These are phyloP conservation scores for Rhodophaea formosa DNA, from an alignment of 2,888 invertebrate species.

Conservation along the genomic window DNA sequence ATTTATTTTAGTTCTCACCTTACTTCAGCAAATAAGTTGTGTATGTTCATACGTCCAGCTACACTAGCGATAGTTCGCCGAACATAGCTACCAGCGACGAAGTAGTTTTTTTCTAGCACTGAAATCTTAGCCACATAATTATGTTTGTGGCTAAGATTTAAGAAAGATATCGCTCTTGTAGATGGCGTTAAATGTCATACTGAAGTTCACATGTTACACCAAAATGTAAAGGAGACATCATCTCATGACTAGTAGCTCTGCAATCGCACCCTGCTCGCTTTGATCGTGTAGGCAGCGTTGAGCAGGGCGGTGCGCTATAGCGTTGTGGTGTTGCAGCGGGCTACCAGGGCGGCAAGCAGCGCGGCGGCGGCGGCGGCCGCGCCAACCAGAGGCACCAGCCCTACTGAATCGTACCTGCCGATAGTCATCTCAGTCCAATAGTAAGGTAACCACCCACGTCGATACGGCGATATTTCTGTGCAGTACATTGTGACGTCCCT, in stretches of 20 bases:
- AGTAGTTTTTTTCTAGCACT: too few species aligned
- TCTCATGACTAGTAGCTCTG: too few species aligned
- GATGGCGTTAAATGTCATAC: too few species aligned
- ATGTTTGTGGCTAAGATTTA: too few species aligned
- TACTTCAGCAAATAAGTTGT: neutral
- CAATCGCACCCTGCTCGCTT: neutral
- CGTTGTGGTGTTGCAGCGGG: constrained; percentile 68
- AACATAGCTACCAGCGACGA: too few species aligned
- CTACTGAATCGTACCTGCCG: constrained; percentile 83
- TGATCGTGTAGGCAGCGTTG: neutral
- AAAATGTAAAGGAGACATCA: too few species aligned
- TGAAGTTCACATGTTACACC: too few species aligned
- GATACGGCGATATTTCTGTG: too few species aligned
- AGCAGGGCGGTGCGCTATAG: constrained; percentile 25
- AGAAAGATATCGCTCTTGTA: too few species aligned
- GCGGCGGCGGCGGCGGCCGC: constrained; percentile 87
- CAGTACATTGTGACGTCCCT: too few species aligned
- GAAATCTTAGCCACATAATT: too few species aligned
- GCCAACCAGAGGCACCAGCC: constrained; percentile 94
- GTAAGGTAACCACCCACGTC: constrained; percentile 52
- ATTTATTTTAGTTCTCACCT: neutral
- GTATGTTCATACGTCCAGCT: neutral
- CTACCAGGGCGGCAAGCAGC: constrained; percentile 92
- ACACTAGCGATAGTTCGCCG: neutral
- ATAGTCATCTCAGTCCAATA: constrained; percentile 76